A percentile compares a stretch with the other conserved stretches of the same genome.
Evolutionary conservation across 2,888 invertebrate genomes (phyloP).

Genomic region (Abrostola triplasia): DNA sequence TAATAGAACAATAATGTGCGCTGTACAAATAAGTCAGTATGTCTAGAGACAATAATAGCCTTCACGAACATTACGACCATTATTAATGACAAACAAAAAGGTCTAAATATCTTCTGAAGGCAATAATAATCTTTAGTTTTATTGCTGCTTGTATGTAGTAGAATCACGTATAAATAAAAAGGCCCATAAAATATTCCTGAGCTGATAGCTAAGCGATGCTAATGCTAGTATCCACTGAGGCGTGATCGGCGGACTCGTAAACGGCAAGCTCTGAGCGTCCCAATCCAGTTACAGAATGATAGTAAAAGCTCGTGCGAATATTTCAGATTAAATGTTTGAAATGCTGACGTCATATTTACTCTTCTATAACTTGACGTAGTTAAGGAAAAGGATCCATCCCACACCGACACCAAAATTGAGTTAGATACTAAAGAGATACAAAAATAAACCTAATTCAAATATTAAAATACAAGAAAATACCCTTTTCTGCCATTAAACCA

Average conservation of each 20-base stretch:
- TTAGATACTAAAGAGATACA: too few relatives aligned
- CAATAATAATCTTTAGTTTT: conserved; percentile 38
- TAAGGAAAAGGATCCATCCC: too few relatives aligned
- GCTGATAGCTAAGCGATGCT: conserved; percentile 39
- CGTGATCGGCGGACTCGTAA: conserved; percentile 49
- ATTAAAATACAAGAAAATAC: too few relatives aligned
- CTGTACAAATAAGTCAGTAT: too few relatives aligned
- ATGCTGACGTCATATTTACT: conserved; percentile 1
- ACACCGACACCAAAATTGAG: too few relatives aligned
- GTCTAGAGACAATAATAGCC: too few relatives aligned
- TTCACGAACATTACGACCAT: conserved; percentile 10
- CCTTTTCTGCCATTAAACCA: too few relatives aligned
- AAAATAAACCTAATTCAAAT: too few relatives aligned
- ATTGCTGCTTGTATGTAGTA: conserved; percentile 42
- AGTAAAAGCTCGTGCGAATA: background rate
- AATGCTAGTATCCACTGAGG: conserved; percentile 30
- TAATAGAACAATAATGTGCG: too few relatives aligned
- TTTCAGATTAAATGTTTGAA: conserved; percentile 1
- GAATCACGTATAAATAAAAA: conserved; percentile 53
- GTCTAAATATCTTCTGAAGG: conserved; percentile 17
- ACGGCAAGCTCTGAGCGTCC: conserved; percentile 43
- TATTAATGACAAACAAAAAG: conserved; percentile 9
- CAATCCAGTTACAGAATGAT: conserved; percentile 40
- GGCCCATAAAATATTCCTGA: conserved; percentile 48
- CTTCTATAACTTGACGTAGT: background rate